Percentiles rank a stretch among this genome's conserved stretches.
Evolutionary conservation across 2,113 vertebrate genomes (phyloP).

Genomic region (Cervus canadensis): DNA sequence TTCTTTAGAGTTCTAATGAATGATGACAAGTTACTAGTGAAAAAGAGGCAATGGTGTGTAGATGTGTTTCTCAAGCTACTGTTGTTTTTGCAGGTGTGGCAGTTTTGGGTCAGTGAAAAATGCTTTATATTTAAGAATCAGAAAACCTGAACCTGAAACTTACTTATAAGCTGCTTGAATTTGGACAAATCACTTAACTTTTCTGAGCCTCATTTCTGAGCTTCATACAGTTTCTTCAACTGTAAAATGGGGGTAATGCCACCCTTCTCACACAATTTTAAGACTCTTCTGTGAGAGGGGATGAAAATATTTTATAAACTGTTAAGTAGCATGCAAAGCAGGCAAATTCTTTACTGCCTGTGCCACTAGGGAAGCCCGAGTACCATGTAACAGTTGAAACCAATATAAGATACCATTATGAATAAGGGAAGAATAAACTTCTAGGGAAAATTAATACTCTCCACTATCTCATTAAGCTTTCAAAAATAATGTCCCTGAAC

Average conservation of each 20-base stretch:
- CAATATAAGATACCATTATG: not conserved
- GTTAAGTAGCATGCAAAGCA: not conserved
- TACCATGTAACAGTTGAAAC: not conserved
- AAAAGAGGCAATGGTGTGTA: not conserved
- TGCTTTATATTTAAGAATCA: not conserved
- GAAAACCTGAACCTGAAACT: not conserved
- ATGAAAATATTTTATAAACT: not conserved
- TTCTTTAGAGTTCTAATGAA: not conserved
- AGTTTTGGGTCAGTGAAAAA: not conserved
- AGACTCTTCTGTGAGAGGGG: not conserved
- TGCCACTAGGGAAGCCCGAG: not conserved
- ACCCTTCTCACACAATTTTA: not conserved
- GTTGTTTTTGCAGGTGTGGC: not conserved
- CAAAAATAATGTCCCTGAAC: not conserved
- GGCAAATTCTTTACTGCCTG: not conserved
- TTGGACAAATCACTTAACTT: not conserved
- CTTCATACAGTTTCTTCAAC: not conserved
- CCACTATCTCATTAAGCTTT: not conserved
- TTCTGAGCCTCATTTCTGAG: not conserved
- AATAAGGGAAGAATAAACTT: not conserved
- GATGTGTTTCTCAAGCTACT: not conserved
- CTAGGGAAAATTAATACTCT: not conserved
- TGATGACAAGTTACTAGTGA: not conserved
- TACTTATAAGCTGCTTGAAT: not conserved
- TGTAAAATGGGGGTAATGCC: not conserved